phyloP scores from a whole-genome alignment of 2,888 invertebrate species.

The Callosobruchus maculatus region DNA sequence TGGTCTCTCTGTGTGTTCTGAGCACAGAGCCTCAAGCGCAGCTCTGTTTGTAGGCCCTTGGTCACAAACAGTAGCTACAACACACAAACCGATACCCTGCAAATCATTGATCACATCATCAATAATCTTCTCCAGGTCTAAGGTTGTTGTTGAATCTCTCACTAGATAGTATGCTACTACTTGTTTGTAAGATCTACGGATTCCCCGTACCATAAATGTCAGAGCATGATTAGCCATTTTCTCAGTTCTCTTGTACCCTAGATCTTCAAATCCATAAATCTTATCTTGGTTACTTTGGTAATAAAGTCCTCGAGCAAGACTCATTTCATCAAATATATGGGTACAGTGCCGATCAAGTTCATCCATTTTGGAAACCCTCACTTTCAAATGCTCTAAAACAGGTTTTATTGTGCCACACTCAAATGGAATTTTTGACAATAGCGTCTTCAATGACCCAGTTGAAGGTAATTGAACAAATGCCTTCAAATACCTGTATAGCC shows the following conservation, averaged over 20 bases:
- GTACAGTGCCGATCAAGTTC: constrained; percentile 18
- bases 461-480: too few relatives aligned
- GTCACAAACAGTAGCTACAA: too few relatives aligned
- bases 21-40: constrained; percentile 4
- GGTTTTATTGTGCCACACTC: too few relatives aligned
- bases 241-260: too few relatives aligned
- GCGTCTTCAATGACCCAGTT: too few relatives aligned
- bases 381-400: constrained; percentile 8
- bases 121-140: constrained; percentile 13
- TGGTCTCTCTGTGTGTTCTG: neutral
- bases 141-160: constrained; percentile 11
- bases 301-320: constrained; percentile 13
- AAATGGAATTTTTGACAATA: too few relatives aligned
- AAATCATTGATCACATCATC: constrained; percentile 14
- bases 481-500: too few relatives aligned
- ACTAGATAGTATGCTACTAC: constrained; percentile 20
- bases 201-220: constrained; percentile 23
- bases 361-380: constrained; percentile 15
- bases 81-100: constrained; percentile 19
- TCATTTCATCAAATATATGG: constrained; percentile 24
- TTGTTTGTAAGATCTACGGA: constrained; percentile 23
- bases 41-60: too few relatives aligned
- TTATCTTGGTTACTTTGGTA: constrained; percentile 13
- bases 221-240: constrained; percentile 1
- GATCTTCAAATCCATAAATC: constrained; percentile 22